Conservation (phyloP, 1,140 invertebrate species). For the Uloborus diversus region DNA sequence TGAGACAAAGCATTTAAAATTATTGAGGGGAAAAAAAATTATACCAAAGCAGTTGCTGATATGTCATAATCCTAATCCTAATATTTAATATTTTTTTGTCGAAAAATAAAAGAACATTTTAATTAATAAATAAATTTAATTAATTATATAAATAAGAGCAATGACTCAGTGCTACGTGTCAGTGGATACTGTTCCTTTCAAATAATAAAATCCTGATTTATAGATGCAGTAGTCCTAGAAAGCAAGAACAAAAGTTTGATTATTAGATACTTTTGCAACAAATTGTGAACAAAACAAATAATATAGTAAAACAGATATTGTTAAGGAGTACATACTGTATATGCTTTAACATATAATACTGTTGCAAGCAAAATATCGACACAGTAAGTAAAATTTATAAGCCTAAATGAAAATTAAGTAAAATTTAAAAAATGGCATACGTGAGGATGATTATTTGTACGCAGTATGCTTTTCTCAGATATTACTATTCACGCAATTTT, state of each 20-base stretch:
- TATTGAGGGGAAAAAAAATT: too few relatives aligned
- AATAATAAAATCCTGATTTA: conserved; percentile 48
- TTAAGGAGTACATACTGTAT: not conserved
- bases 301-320: not conserved
- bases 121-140: too few relatives aligned
- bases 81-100: too few relatives aligned
- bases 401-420: not conserved
- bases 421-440: too few relatives aligned
- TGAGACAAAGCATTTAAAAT: too few relatives aligned
- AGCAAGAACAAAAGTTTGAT: not conserved
- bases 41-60: too few relatives aligned
- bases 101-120: too few relatives aligned
- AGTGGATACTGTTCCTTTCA: conserved; percentile 33
- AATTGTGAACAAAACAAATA: not conserved
- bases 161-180: conserved; percentile 20
- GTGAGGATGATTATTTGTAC: too few relatives aligned
- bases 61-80: too few relatives aligned
- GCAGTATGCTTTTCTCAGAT: too few relatives aligned
- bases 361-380: not conserved
- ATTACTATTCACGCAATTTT: too few relatives aligned
- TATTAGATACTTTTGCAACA: not conserved
- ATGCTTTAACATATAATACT: not conserved
- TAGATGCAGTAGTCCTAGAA: conserved; percentile 48
- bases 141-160: too few relatives aligned
- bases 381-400: not conserved